phyloP scores from a whole-genome alignment of 1,140 invertebrate genomes.

The Andricus grossulariae region DNA sequence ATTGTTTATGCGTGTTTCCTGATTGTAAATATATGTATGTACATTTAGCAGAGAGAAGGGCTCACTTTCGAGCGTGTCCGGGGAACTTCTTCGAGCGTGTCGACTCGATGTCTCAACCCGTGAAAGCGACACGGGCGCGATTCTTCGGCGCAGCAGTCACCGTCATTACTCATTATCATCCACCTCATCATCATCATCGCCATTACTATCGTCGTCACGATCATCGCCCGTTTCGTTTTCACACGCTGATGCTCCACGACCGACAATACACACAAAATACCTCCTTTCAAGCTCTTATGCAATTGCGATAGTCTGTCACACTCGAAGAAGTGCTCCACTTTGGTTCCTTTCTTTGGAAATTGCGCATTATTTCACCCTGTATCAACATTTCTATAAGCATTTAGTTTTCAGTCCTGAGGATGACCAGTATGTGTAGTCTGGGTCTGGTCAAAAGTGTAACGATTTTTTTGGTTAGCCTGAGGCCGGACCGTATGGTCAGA shows the following conservation, averaged over 20 bases:
- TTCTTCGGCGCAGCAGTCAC: slow-evolving; percentile 18
- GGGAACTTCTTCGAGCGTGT: slow-evolving; percentile 19
- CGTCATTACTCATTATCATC: slow-evolving; percentile 21
- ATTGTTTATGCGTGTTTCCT: too few relatives aligned
- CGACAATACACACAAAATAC: slow-evolving; percentile 11
- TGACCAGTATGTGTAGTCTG: too few relatives aligned
- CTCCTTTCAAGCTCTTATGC: neutral
- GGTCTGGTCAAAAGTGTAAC: too few relatives aligned
- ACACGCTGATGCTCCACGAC: slow-evolving; percentile 29
- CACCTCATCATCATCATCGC: slow-evolving; percentile 30
- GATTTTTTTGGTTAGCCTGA: too few relatives aligned
- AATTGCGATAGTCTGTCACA: slow-evolving; percentile 5
- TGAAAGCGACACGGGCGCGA: slow-evolving; percentile 27
- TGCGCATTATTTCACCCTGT: neutral
- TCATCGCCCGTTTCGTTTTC: slow-evolving; percentile 32
- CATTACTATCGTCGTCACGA: slow-evolving; percentile 24
- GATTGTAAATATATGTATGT: neutral
- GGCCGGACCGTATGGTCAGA: too few relatives aligned
- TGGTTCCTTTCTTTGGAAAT: neutral
- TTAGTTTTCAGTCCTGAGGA: too few relatives aligned
- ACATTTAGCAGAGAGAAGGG: neutral
- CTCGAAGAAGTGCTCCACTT: slow-evolving; percentile 5
- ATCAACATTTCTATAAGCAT: too few relatives aligned
- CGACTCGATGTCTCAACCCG: slow-evolving; percentile 24
- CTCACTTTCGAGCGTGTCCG: slow-evolving; percentile 13